Base-by-base conservation (phyloP, 2,888 invertebrate genomes). In the Serrognathus titanus region DNA sequence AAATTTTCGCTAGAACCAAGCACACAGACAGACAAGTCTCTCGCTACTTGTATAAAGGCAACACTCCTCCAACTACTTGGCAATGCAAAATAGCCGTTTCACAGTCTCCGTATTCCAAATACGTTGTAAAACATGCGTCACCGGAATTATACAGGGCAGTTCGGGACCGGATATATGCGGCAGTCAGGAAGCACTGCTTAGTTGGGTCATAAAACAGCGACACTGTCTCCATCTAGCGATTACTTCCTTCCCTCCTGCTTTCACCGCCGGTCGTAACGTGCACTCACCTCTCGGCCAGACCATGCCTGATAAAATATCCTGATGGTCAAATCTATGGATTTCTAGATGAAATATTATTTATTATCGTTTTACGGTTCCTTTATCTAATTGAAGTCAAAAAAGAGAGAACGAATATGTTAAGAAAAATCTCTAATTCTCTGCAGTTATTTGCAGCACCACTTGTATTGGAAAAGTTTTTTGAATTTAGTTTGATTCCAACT, bases 141-240 rank as follows among this genome's bases (percentile, higher is more conserved):
- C 48, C 43, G 49, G 49, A 49, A 55, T 55, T 49, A 49, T 55
- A 58, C 53, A 11, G 50, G 53, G 53, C 39, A 50, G 51, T 58
- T 55, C 53, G 50, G 55, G 55, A 55, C 58, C 61, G 60, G 61
- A 63, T 62, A 60, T 60, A 62, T 58, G 59, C 48, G 58, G 59
- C 60, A 63, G 63, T 61, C 59, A 66, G 64, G 64, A 64, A 64
- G 57, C 58, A 55, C 53, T 59, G 60, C 63, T 66, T 66, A 66
- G 60, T 55, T 62, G 65, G 63, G 61, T 61, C 63, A 64, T 66
- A 67, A 67, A 67, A 65, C 63, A 62, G 63, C 63, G 63, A 63
- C 64, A 61, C 49, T 57, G 62, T 55, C 63, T 63, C 61, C 63
- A 64, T 67, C 64, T 57, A 60, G 50, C 59, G 60, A 67, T 66